A percentile compares a stretch with the other conserved stretches of the same genome.
phyloP scores from a whole-genome alignment of 2,797 vertebrate species.

The Myotis planiceps region DNA sequence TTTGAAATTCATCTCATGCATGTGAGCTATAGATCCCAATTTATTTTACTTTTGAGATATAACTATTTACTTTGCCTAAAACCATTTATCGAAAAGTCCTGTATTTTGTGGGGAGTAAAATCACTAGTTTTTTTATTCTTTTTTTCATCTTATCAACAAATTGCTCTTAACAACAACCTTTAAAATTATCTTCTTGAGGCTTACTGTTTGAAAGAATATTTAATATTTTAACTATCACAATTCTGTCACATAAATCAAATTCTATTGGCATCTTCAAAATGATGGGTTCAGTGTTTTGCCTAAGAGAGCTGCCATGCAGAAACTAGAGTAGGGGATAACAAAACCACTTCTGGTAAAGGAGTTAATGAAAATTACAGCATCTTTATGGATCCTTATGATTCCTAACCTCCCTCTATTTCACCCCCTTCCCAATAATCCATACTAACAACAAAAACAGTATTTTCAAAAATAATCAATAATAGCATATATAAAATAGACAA shows the following conservation, averaged over 20 bases:
- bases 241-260: background rate
- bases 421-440: background rate
- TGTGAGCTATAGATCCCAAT: background rate
- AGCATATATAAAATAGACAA: background rate
- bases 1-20: background rate
- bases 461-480: background rate
- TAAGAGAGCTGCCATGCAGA: background rate
- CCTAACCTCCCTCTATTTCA: background rate
- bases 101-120: background rate
- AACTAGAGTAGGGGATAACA: background rate
- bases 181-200: background rate
- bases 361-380: background rate
- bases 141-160: background rate
- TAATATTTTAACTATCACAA: slow-evolving; percentile 12
- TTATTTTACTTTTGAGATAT: slow-evolving; percentile 5
- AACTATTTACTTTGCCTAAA: background rate
- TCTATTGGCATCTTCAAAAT: background rate
- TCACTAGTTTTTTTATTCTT: background rate
- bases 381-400: background rate
- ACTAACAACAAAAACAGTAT: background rate
- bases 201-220: background rate
- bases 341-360: background rate
- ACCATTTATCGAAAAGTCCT: background rate
- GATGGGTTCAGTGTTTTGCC: background rate
- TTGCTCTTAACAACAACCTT: background rate